phyloP scores from a whole-genome alignment of 1,140 invertebrate species.

The Capitella teleta region DNA sequence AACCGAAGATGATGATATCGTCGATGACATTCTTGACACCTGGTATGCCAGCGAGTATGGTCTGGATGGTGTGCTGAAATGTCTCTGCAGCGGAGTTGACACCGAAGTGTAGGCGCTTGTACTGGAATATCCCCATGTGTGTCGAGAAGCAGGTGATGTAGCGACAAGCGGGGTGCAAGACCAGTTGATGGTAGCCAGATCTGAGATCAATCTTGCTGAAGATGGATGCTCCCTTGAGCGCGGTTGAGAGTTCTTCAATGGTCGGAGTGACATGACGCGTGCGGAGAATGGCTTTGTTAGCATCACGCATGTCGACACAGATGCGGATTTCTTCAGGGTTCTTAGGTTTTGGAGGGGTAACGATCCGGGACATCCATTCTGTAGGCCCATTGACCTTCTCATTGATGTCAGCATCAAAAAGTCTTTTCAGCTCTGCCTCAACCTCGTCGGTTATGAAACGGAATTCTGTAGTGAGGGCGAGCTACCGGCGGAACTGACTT shows the following conservation, averaged over 20 bases:
- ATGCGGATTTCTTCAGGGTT: conserved; percentile 10
- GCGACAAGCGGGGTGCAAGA: not conserved
- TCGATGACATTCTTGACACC: not conserved
- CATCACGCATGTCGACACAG: conserved; percentile 11
- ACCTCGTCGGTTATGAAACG: not conserved
- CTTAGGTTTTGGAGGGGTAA: conserved; percentile 9
- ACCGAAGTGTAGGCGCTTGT: not conserved
- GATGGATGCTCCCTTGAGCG: conserved; percentile 6
- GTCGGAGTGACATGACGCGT: conserved; percentile 14
- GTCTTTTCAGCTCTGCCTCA: not conserved
- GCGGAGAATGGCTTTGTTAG: conserved; percentile 18
- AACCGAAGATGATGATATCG: conserved; percentile 1
- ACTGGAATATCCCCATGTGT: not conserved
- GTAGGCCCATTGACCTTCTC: conserved; percentile 17
- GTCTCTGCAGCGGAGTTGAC: not conserved
- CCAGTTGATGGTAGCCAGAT: not conserved
- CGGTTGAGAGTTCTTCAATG: conserved; percentile 14
- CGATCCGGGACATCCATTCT: conserved; percentile 18
- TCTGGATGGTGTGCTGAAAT: not conserved
- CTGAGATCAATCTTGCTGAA: not conserved
- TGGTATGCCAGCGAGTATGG: not conserved
- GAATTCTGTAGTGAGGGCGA: conserved; percentile 3
- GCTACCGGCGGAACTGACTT: not conserved
- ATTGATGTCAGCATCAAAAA: conserved; percentile 14
- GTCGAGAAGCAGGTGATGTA: not conserved